Conservation (phyloP, 2,797 vertebrate genomes). For the Alauda arvensis region DNA sequence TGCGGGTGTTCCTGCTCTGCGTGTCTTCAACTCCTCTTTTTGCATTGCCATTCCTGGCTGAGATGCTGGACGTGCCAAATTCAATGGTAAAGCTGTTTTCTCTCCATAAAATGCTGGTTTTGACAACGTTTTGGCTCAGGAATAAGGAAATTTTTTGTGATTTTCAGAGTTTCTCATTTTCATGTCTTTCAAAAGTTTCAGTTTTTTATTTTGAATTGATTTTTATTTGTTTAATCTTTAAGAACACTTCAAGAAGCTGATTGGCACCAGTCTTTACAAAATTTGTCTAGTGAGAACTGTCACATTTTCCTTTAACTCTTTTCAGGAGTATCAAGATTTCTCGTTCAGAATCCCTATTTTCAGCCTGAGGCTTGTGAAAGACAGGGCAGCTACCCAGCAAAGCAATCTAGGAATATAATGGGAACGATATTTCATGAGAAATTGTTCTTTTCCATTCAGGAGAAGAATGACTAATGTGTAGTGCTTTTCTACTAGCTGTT, state of each 20-base stretch:
- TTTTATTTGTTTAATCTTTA: neutral
- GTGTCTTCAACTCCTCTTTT: neutral
- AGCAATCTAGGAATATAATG: slow-evolving; percentile 21
- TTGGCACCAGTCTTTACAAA: neutral
- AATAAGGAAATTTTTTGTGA: neutral
- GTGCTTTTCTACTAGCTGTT: slow-evolving; percentile 21
- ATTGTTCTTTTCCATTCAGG: slow-evolving; percentile 37
- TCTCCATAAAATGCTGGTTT: neutral
- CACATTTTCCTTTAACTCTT: neutral
- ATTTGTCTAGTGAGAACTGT: neutral
- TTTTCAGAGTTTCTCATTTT: neutral
- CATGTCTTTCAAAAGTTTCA: neutral
- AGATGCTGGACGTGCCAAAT: neutral
- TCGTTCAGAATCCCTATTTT: neutral
- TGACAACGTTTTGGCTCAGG: neutral
- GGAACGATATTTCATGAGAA: slow-evolving; percentile 31
- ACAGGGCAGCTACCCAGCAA: neutral
- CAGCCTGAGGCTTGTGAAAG: neutral
- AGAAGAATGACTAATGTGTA: slow-evolving; percentile 13
- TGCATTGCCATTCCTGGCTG: neutral
- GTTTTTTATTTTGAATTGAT: neutral
- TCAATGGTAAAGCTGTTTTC: neutral
- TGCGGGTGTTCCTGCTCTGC: rapidly evolving
- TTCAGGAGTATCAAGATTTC: neutral
- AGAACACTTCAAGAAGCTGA: neutral